These are phyloP conservation scores for Heliconius sara DNA, from an alignment of 2,888 invertebrate genomes.

Conservation along the genomic window DNA sequence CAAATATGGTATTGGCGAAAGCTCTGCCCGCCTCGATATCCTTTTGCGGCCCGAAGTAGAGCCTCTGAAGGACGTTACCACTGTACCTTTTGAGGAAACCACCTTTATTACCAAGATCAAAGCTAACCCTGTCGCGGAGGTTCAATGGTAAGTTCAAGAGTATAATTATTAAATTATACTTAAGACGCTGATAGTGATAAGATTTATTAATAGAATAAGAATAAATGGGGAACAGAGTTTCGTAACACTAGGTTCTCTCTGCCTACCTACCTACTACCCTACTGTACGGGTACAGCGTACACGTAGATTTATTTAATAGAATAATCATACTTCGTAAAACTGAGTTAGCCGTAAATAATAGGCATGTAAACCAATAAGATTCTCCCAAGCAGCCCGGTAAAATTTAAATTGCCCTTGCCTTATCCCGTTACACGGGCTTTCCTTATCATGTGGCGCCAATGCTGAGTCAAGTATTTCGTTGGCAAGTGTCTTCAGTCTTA, in stretches of 20 bases:
- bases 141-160: constrained; percentile 87
- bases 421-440: too few species aligned
- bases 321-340: neutral
- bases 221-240: too few species aligned
- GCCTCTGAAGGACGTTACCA: constrained; percentile 88
- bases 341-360: neutral
- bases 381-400: too few species aligned
- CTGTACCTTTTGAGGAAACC: constrained; percentile 90
- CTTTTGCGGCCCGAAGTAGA: constrained; percentile 91
- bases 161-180: neutral
- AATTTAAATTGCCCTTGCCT: too few species aligned
- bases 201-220: neutral
- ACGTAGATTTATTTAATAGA: neutral
- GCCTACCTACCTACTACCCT: too few species aligned
- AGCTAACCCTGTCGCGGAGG: constrained; percentile 95
- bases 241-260: too few species aligned
- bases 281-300: too few species aligned
- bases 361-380: too few species aligned
- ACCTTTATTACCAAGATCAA: constrained; percentile 91
- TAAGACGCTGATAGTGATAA: too few species aligned
- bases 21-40: constrained; percentile 90
- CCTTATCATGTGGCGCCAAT: too few species aligned
- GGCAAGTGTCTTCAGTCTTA: too few species aligned
- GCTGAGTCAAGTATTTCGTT: too few species aligned
- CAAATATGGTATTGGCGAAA: constrained; percentile 90